Base-by-base conservation (phyloP, 2,113 vertebrate genomes). In the Dascyllus trimaculatus region DNA sequence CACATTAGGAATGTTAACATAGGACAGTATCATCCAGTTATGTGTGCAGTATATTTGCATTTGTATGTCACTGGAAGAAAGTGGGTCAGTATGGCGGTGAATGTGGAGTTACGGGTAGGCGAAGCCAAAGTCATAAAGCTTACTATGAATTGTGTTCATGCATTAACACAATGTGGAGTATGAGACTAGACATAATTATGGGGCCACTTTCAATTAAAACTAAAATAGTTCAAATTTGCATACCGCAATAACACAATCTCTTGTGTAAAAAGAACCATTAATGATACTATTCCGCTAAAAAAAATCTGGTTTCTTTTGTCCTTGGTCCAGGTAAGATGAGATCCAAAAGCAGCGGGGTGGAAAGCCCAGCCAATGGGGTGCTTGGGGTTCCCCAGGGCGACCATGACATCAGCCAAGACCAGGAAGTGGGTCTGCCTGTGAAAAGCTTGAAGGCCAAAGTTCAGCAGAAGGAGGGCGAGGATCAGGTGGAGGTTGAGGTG, bases 311-410 rank as follows among this genome's bases (percentile, higher is more conserved):
- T 11, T 69, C 6, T 77, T 84, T 51, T 85, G 22, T 78, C 64
- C 71, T 86, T 87, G 78, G 11, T 92, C 40, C 91, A 98, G 96
- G 93, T 90, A 80, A 91, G 81, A 99, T 99, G 98, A 96, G 97
- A 91, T 98, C 98, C 82, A 96, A 96, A 95, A 96, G 96, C 92
- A 96, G 95, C 80, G 93, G 94, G 26, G 93, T 94, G 73, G 96
- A 97, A 82, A 95, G 83, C 88, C 93, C 96, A 13, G 91, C 94
- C 78, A 95, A 95, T 0, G 95, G 93, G 78, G 95, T 93, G 53
- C 91, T 96, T 19, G 95, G 95, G 68, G 95, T 94, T 84, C 93
- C 95, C 58, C 96, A 94, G 81, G 85, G 93, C 66, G 89, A 93
- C 49, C 91, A 89, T 77, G 95, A 94, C 86, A 94, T 91, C 81